Evolutionary conservation across 2,113 vertebrate genomes (phyloP).

Genomic region (Serilophus lunatus): DNA sequence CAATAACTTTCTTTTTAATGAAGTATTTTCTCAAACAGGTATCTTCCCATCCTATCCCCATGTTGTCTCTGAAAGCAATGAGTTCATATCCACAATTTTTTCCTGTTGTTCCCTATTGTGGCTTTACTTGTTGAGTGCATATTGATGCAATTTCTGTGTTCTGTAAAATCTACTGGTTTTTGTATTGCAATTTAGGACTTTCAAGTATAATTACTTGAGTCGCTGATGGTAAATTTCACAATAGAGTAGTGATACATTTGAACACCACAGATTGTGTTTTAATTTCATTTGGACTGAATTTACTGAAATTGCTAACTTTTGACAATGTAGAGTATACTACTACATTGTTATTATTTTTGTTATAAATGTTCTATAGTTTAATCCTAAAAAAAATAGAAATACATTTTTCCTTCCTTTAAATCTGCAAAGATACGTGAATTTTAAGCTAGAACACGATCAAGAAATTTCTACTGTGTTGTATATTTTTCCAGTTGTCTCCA

Average conservation of each 20-base stretch:
- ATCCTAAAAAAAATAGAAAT: neutral
- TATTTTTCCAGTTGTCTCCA: neutral
- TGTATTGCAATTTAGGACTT: neutral
- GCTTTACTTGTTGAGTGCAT: neutral
- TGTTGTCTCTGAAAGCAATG: neutral
- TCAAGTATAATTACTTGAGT: neutral
- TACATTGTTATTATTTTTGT: neutral
- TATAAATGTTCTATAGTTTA: neutral
- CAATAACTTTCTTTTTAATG: neutral
- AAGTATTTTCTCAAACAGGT: neutral
- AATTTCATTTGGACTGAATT: neutral
- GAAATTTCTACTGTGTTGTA: neutral
- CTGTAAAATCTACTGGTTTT: neutral
- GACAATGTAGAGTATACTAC: neutral
- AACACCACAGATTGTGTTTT: neutral
- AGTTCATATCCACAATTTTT: neutral
- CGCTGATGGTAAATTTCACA: neutral
- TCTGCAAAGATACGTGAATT: neutral
- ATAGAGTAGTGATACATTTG: neutral
- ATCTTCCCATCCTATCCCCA: neutral
- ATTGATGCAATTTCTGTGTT: neutral
- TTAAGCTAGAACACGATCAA: neutral
- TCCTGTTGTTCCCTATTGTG: neutral
- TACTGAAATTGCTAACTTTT: neutral
- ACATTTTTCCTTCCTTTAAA: neutral